These are phyloP conservation scores for Eulemur macaco DNA, from an alignment of 2,113 vertebrate species.

Conservation along the genomic window DNA sequence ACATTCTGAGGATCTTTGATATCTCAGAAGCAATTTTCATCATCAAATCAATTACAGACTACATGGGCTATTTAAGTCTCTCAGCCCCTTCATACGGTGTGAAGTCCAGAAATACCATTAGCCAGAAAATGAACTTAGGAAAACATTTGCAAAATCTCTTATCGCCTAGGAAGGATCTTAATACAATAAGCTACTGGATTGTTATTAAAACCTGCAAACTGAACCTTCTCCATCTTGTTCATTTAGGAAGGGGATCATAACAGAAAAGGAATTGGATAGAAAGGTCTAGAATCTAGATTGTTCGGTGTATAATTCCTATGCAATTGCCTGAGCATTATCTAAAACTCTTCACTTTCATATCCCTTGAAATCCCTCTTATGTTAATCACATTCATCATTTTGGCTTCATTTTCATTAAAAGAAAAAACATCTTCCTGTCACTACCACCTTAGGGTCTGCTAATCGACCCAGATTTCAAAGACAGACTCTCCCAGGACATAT, in stretches of 20 bases:
- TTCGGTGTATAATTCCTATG: not conserved
- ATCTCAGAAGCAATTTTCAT: slow-evolving; percentile 34
- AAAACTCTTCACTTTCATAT: slow-evolving; percentile 20
- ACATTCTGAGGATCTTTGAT: not conserved
- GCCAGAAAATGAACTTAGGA: slow-evolving; percentile 45
- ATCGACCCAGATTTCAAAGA: slow-evolving; percentile 7
- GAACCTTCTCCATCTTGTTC: not conserved
- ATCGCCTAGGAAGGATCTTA: slow-evolving; percentile 10
- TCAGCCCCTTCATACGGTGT: not conserved
- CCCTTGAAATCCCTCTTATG: slow-evolving; percentile 15
- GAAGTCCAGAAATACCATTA: slow-evolving; percentile 44
- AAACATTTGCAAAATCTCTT: slow-evolving; percentile 50
- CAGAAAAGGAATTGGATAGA: not conserved
- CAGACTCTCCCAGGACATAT: not conserved
- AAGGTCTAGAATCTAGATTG: slow-evolving; percentile 27
- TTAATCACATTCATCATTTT: slow-evolving; percentile 35
- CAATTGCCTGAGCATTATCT: not conserved
- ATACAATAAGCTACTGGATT: slow-evolving; percentile 6
- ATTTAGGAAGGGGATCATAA: not conserved
- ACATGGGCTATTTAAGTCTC: slow-evolving; percentile 61
- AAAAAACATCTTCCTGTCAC: not conserved
- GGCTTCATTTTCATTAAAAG: slow-evolving; percentile 44
- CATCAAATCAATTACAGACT: slow-evolving; percentile 36
- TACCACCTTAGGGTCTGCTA: not conserved
- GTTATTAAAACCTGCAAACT: not conserved